Evolutionary conservation across 1,140 invertebrate genomes (phyloP).

Genomic region (Brachystomella parvula): DNA sequence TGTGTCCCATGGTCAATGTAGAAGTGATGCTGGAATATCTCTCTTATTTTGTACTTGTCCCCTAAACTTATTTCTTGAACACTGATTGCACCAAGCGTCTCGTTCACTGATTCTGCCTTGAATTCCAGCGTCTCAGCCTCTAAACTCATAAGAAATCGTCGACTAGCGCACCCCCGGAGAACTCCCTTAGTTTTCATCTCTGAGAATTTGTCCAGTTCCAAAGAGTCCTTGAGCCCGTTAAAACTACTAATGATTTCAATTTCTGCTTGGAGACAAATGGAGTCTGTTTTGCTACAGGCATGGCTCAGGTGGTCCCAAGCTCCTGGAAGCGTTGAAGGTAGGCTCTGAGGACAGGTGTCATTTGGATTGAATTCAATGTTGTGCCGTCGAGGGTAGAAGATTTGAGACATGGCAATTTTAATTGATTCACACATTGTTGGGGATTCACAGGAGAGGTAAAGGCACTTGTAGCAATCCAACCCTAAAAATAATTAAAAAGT

Average conservation of each 20-base stretch:
- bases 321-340: conserved; percentile 8
- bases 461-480: conserved; percentile 35
- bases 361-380: conserved; percentile 32
- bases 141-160: conserved; percentile 22
- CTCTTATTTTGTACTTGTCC: conserved; percentile 13
- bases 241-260: conserved; percentile 28
- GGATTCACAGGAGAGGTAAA: conserved; percentile 30
- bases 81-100: not conserved
- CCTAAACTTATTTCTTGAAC: not conserved
- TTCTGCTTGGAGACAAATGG: conserved; percentile 27
- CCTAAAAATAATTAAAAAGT: too few relatives aligned
- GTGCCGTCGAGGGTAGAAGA: conserved; percentile 30
- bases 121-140: conserved; percentile 15
- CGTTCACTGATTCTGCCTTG: not conserved
- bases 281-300: conserved; percentile 28
- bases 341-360: conserved; percentile 22
- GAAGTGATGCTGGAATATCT: conserved; percentile 30
- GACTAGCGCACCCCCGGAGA: conserved; percentile 31
- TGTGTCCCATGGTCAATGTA: conserved; percentile 31
- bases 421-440: conserved; percentile 33
- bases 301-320: conserved; percentile 17
- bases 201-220: conserved; percentile 15
- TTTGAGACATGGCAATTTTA: conserved; percentile 23
- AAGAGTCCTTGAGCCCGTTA: conserved; percentile 20
- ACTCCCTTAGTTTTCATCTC: conserved; percentile 20